Percentiles rank a stretch among this genome's conserved stretches.
Evolutionary conservation across 1,140 invertebrate genomes (phyloP).

Genomic region (Globodera rostochiensis): DNA sequence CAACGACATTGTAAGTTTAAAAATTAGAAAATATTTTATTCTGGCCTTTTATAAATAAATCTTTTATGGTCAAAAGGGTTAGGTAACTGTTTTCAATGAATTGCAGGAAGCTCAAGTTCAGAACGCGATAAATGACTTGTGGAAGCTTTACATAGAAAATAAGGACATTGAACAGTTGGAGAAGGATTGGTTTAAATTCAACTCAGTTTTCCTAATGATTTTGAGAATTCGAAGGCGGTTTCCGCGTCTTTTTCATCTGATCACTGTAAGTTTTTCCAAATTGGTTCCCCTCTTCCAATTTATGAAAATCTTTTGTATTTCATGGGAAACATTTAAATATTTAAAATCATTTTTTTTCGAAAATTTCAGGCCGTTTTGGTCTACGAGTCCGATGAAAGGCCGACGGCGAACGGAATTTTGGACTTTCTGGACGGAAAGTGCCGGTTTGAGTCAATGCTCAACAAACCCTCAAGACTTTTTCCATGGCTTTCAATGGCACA

Average conservation of each 20-base stretch:
- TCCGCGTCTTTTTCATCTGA: constrained; percentile 3
- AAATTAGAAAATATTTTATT: not conserved
- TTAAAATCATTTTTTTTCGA: no score
- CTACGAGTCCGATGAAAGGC: not conserved
- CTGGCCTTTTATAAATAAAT: not conserved
- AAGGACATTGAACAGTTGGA: not conserved
- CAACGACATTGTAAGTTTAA: not conserved
- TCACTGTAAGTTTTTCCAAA: not conserved
- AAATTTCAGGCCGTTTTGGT: not conserved
- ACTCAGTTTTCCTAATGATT: not conserved
- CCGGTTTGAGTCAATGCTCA: not conserved
- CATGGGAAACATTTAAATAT: no score
- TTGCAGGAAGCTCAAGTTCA: no score
- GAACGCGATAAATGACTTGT: no score
- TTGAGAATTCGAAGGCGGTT: not conserved
- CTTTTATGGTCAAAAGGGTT: no score
- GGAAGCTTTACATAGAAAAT: not conserved
- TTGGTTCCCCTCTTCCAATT: no score
- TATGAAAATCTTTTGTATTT: no score
- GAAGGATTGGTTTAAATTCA: not conserved
- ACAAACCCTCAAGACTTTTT: not conserved
- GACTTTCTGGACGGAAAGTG: constrained; percentile 8
- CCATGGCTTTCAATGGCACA: not conserved
- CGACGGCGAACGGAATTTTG: constrained; percentile 3
- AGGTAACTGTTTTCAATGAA: no score